Conservation (phyloP, 2,797 vertebrate genomes). For the Poecile montanus region DNA sequence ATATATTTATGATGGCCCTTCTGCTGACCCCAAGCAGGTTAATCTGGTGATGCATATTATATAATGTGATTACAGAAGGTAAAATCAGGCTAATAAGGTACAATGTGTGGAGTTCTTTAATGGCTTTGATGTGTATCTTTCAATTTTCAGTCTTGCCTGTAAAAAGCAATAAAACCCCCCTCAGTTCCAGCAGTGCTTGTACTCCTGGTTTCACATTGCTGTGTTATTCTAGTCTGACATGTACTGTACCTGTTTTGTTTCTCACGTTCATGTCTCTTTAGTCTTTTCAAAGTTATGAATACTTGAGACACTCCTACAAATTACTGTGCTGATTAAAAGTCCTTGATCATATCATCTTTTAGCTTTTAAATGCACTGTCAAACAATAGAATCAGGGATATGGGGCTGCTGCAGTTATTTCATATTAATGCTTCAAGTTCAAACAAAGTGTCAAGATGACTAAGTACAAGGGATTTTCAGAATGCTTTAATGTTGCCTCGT, state of each 20-base stretch:
- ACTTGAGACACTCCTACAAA: constrained; percentile 73
- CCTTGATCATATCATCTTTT: constrained; percentile 80
- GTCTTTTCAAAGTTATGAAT: constrained; percentile 60
- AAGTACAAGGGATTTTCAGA: constrained; percentile 88
- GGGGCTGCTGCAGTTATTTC: constrained; percentile 82
- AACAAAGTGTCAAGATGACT: constrained; percentile 90
- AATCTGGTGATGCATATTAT: constrained; percentile 65
- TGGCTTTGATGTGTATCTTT: constrained; percentile 75
- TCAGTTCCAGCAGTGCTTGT: constrained; percentile 14
- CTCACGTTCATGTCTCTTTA: constrained; percentile 50
- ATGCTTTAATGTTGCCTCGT: constrained; percentile 86
- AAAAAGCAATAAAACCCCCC: neutral
- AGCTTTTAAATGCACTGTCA: constrained; percentile 80
- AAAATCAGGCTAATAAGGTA: constrained; percentile 58
- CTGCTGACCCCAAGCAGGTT: constrained; percentile 60
- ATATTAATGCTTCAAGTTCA: constrained; percentile 89
- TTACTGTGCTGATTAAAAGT: constrained; percentile 82
- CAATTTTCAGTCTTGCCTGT: constrained; percentile 67
- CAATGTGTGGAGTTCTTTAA: constrained; percentile 44
- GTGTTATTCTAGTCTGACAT: constrained; percentile 30
- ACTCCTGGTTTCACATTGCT: constrained; percentile 47
- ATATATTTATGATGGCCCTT: constrained; percentile 53
- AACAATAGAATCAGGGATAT: constrained; percentile 83
- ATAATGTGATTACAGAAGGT: constrained; percentile 69
- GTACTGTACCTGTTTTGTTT: constrained; percentile 51